These are phyloP conservation scores for Rhombomys opimus DNA, from an alignment of 2,113 vertebrate genomes.

Conservation along the genomic window DNA sequence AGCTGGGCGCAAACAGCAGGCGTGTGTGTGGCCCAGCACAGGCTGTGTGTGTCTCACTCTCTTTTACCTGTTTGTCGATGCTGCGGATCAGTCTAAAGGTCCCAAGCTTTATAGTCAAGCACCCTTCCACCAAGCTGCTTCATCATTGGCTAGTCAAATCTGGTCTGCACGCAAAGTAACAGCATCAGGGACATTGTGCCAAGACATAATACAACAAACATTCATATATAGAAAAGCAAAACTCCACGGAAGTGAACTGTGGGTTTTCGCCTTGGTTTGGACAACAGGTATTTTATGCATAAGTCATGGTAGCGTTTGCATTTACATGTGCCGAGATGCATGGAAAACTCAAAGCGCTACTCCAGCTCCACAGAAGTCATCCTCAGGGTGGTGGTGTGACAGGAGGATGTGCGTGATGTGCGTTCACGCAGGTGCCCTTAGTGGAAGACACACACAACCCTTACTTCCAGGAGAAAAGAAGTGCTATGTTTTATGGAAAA, in stretches of 20 bases:
- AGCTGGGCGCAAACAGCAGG: background rate
- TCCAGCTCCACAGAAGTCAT: conserved; percentile 83
- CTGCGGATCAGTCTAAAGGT: background rate
- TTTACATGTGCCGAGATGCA: conserved; percentile 77
- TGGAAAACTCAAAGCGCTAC: conserved; percentile 86
- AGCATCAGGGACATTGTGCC: conserved; percentile 85
- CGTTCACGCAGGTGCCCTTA: conserved; percentile 59
- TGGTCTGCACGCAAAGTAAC: conserved; percentile 81
- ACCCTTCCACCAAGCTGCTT: background rate
- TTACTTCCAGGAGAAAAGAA: conserved; percentile 78
- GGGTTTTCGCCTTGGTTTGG: conserved; percentile 87
- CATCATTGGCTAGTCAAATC: conserved; percentile 88
- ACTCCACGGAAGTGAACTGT: conserved; percentile 87
- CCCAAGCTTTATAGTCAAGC: background rate
- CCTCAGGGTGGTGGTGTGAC: conserved; percentile 83
- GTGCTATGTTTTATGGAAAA: conserved; percentile 79
- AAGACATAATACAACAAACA: conserved; percentile 86
- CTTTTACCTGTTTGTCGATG: background rate
- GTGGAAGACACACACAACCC: conserved; percentile 70
- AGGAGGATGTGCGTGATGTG: conserved; percentile 71
- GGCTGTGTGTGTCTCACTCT: background rate
- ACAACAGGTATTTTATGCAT: conserved; percentile 84
- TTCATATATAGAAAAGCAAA: conserved; percentile 87
- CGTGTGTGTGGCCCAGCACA: background rate
- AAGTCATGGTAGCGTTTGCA: conserved; percentile 85